These are phyloP conservation scores for Notolepis coatsorum DNA, from an alignment of 2,797 vertebrate species.

Conservation along the genomic window DNA sequence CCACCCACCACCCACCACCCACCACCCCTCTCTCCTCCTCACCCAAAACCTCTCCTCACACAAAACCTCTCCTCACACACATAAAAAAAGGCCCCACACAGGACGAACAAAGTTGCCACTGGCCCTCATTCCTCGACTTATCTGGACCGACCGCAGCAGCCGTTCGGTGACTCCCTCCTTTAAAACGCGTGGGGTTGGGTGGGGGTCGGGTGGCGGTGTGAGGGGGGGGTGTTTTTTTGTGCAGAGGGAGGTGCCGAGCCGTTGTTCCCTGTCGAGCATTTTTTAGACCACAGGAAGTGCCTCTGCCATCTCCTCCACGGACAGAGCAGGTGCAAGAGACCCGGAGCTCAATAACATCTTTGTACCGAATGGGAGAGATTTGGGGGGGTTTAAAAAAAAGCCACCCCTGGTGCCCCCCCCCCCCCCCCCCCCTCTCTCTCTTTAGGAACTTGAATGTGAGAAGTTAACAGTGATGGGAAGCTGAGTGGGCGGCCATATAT, in stretches of 20 bases:
- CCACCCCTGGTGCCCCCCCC: conserved; percentile 16
- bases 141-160: conserved; percentile 57
- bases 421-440: conserved; percentile 38
- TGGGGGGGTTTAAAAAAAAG: conserved; percentile 44
- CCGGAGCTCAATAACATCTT: conserved; percentile 81
- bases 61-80: conserved; percentile 19
- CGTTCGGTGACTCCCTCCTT: background rate
- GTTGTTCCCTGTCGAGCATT: conserved; percentile 13
- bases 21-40: background rate
- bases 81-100: conserved; percentile 57
- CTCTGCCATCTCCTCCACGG: conserved; percentile 66
- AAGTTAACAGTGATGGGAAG: conserved; percentile 35
- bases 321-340: conserved; percentile 81
- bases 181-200: conserved; percentile 12
- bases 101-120: conserved; percentile 56
- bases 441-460: conserved; percentile 60
- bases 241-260: conserved; percentile 21
- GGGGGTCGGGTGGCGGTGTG: conserved; percentile 7
- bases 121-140: conserved; percentile 69
- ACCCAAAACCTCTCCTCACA: background rate
- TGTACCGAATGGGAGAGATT: conserved; percentile 66
- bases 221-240: conserved; percentile 48
- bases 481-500: conserved; percentile 53
- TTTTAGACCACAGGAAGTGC: conserved; percentile 72
- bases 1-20: background rate